These are phyloP conservation scores for Brachyrhaphis roseni DNA, from an alignment of 2,797 vertebrate species.

Conservation along the genomic window DNA sequence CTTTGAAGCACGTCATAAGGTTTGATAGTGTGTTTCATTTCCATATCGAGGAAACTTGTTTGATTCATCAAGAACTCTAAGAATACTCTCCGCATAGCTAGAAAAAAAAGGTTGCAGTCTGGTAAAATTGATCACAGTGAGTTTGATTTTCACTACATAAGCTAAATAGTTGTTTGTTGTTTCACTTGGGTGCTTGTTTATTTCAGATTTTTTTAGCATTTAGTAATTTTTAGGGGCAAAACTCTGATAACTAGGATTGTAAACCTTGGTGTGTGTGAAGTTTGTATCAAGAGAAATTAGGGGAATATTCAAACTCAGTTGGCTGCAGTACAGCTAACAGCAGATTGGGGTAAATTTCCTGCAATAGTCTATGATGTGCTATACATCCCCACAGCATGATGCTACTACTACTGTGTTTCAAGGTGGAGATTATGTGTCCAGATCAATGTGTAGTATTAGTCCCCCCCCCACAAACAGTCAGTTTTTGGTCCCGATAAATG, in stretches of 20 bases:
- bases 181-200: neutral
- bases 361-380: neutral
- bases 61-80: slow-evolving; percentile 39
- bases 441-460: neutral
- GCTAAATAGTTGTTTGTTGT: neutral
- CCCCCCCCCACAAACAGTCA: neutral
- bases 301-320: neutral
- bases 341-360: neutral
- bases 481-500: neutral
- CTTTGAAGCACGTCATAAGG: slow-evolving; percentile 8
- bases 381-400: neutral
- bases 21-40: slow-evolving; percentile 45
- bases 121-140: neutral
- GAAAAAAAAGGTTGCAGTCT: slow-evolving; percentile 4
- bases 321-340: neutral
- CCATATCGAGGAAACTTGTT: slow-evolving; percentile 31
- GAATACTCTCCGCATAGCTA: slow-evolving; percentile 20
- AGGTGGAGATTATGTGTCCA: neutral
- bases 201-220: neutral
- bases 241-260: neutral
- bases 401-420: neutral
- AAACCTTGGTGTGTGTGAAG: neutral
- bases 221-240: neutral
- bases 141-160: neutral
- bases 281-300: neutral